These are phyloP conservation scores for Semibalanus balanoides DNA, from an alignment of 1,140 invertebrate species.

Conservation along the genomic window DNA sequence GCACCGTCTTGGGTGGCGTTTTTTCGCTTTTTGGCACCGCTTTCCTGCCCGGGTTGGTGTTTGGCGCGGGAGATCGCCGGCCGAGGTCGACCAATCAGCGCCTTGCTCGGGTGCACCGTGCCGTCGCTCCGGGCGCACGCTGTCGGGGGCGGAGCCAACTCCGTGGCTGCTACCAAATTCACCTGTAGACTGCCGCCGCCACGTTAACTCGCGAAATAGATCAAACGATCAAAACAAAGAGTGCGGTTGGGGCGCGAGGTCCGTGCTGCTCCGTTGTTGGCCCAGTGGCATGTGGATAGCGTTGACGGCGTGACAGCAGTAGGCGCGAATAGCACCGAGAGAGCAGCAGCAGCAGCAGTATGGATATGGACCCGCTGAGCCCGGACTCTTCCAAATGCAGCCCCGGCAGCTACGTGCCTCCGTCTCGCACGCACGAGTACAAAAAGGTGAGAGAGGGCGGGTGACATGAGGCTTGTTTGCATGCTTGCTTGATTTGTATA, in stretches of 20 bases:
- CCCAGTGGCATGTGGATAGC: neutral
- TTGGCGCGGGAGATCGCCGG: too few relatives aligned
- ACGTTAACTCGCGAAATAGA: neutral
- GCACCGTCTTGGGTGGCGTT: too few relatives aligned
- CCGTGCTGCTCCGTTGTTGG: too few relatives aligned
- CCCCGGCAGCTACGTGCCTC: neutral
- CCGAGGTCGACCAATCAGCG: neutral
- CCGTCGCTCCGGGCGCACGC: too few relatives aligned
- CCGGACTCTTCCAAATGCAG: neutral
- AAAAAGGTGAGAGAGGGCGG: neutral
- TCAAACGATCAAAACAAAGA: constrained; percentile 2
- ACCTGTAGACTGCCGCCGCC: neutral
- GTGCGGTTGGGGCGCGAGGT: neutral
- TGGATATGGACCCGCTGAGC: neutral
- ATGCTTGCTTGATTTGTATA: too few relatives aligned
- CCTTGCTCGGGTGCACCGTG: neutral
- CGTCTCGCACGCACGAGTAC: neutral
- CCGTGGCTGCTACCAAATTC: neutral
- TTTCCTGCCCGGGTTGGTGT: too few relatives aligned
- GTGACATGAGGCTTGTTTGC: too few relatives aligned
- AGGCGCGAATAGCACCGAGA: too few relatives aligned
- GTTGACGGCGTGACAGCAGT: too few relatives aligned
- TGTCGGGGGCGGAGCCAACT: neutral
- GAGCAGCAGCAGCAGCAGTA: neutral
- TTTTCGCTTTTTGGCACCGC: too few relatives aligned